Evolutionary conservation across 2,113 vertebrate species (phyloP), one percentile per base, ranked within the genome.

Genomic region (Paramisgurnus dabryanus): DNA sequence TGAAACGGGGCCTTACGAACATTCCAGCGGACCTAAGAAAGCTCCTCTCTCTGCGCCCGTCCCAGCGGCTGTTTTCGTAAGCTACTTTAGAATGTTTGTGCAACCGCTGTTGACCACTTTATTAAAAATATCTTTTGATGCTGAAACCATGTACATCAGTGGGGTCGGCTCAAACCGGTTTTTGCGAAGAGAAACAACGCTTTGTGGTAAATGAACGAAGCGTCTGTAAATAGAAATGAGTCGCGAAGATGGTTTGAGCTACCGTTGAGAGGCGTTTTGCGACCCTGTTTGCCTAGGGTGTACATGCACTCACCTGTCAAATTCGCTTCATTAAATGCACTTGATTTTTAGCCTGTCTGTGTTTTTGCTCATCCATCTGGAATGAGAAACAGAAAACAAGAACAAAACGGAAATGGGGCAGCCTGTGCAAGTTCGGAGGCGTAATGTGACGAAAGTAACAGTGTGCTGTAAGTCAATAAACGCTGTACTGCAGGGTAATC

Each of bases 61-160:
- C 84, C 60, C 41, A 61, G 77, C 86, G 87, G 58, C 86, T 93
- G 92, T 94, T 94, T 93, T 93, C 86, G 85, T 92, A 92, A 94
- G 93, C 92, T 93, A 93, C 93, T 93, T 93, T 92, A 91, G 91
- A 93, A 92, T 93, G 93, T 93, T 94, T 94, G 89, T 89, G 92
- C 91, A 93, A 92, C 92, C 87, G 89, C 89, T 90, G 91, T 89
- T 90, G 90, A 93, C 92, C 92, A 86, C 91, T 93, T 92, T 89
- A 93, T 94, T 93, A 93, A 93, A 94, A 93, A 93, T 91, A 91
- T 85, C 83, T 89, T 93, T 93, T 93, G 92, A 92, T 92, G 92
- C 90, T 49, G 77, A 86, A 85, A 83, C 79, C 78, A 88, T 80
- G 76, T 83, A 89, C 89, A 90, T 83, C 82, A 84, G 61, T 27